These are phyloP conservation scores for Reticulitermes lucifugus DNA, from an alignment of 2,888 invertebrate species.

Conservation along the genomic window DNA sequence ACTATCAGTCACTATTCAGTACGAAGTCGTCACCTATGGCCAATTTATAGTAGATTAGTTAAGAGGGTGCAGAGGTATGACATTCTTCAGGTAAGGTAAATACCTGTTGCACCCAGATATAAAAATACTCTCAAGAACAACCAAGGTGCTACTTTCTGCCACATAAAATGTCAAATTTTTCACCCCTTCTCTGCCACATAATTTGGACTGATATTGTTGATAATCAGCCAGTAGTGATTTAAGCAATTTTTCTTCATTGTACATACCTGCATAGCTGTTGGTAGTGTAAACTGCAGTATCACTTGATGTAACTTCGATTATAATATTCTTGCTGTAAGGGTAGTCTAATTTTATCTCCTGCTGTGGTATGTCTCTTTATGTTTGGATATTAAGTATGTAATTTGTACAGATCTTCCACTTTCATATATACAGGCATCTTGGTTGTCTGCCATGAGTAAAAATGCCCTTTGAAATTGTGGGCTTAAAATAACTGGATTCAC, in stretches of 20 bases:
- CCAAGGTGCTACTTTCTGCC: neutral
- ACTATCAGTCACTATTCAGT: neutral
- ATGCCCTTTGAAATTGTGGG: neutral
- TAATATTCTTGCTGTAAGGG: no score
- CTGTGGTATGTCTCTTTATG: no score
- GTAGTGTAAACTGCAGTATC: neutral
- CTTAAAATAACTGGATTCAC: neutral
- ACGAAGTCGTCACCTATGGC: slow-evolving; percentile 5
- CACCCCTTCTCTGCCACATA: neutral
- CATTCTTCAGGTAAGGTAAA: neutral
- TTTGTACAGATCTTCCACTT: no score
- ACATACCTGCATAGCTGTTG: no score
- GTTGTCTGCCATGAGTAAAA: neutral
- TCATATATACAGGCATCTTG: slow-evolving; percentile 2
- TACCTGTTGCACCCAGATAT: neutral
- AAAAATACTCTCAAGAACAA: neutral
- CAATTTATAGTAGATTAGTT: neutral
- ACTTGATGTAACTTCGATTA: no score
- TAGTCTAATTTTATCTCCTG: no score
- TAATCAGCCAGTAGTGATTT: no score
- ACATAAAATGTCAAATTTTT: neutral
- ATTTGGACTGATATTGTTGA: no score
- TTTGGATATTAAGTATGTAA: no score
- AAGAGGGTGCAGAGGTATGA: neutral
- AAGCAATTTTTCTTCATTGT: no score